Evolutionary conservation across 2,113 vertebrate genomes (phyloP).

Genomic region (Thalassarche chlororhynchos): DNA sequence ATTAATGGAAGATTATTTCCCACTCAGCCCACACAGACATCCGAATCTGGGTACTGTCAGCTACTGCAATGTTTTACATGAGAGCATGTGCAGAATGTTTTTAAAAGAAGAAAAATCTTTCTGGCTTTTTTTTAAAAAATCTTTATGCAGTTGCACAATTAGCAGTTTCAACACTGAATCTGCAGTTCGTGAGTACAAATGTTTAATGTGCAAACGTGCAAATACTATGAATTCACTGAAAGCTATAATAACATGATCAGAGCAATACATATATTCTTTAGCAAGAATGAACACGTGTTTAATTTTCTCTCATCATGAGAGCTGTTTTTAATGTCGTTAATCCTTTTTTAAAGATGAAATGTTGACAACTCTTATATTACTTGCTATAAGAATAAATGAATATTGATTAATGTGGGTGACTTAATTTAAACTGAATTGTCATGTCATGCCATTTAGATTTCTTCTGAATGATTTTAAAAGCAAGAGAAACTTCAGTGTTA

Average conservation of each 20-base stretch:
- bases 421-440: neutral
- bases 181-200: neutral
- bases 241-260: neutral
- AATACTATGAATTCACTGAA: neutral
- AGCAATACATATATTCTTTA: neutral
- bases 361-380: neutral
- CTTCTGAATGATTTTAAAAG: neutral
- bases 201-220: neutral
- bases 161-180: neutral
- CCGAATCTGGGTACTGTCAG: neutral
- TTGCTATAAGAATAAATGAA: neutral
- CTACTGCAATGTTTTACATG: neutral
- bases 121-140: neutral
- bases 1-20: slow-evolving; percentile 2
- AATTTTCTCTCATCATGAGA: neutral
- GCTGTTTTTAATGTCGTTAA: neutral
- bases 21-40: neutral
- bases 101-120: neutral
- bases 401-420: neutral
- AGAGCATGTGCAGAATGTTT: neutral
- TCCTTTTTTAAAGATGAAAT: neutral
- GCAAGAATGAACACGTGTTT: neutral
- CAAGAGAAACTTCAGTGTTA: neutral
- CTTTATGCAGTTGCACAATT: neutral
- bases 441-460: neutral